phyloP scores from a whole-genome alignment of 1,140 invertebrate genomes.

The Zaprionus capensis region DNA sequence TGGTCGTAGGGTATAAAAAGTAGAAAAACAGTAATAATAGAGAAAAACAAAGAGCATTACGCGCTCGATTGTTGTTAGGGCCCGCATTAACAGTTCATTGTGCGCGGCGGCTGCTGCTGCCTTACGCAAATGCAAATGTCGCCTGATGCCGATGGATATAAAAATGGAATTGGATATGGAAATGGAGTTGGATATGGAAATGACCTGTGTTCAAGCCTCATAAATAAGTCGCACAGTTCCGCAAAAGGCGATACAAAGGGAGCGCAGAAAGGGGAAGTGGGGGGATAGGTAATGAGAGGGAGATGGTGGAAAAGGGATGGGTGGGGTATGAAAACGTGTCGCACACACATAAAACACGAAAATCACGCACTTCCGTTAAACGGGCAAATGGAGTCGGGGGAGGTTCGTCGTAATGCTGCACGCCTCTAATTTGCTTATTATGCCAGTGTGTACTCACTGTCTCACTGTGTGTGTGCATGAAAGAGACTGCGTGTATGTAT shows the following conservation, averaged over 20 bases:
- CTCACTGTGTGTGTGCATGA: constrained; percentile 1
- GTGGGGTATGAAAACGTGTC: constrained; percentile 54
- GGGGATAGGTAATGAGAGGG: constrained; percentile 21
- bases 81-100: constrained; percentile 62
- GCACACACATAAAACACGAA: constrained; percentile 66
- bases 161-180: constrained; percentile 43
- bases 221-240: constrained; percentile 68
- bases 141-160: constrained; percentile 30
- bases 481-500: background rate
- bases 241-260: constrained; percentile 23
- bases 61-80: background rate
- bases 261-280: background rate
- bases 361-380: constrained; percentile 77
- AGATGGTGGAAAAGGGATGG: background rate
- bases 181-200: constrained; percentile 40
- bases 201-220: constrained; percentile 40
- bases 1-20: background rate
- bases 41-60: constrained; percentile 5
- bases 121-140: constrained; percentile 36
- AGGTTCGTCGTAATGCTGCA: constrained; percentile 27
- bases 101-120: constrained; percentile 38
- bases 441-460: constrained; percentile 24
- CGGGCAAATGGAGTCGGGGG: constrained; percentile 22
- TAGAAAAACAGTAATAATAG: background rate
- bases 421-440: constrained; percentile 57